These are phyloP conservation scores for Lepidocyrtoides sp. DNA, from an alignment of 2,888 invertebrate genomes.

Conservation along the genomic window DNA sequence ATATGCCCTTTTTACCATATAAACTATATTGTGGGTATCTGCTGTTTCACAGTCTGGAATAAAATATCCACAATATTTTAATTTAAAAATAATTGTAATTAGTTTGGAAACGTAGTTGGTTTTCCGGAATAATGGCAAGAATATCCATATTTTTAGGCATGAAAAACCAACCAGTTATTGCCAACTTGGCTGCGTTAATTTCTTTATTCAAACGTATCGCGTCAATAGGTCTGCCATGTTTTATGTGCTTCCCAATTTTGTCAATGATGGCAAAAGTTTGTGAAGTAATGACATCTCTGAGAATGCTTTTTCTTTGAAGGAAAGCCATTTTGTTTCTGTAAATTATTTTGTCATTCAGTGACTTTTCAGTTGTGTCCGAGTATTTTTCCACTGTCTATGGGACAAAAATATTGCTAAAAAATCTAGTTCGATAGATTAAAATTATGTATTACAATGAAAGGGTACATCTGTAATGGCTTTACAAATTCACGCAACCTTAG, in stretches of 20 bases:
- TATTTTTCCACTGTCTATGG: not conserved
- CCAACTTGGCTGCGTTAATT: constrained; percentile 47
- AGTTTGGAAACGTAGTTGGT: too few species aligned
- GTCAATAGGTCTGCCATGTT: constrained; percentile 27
- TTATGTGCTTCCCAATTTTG: constrained; percentile 56
- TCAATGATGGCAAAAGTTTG: constrained; percentile 61
- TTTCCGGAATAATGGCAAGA: too few species aligned
- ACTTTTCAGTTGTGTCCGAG: constrained; percentile 34
- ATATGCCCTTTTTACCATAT: constrained; percentile 51
- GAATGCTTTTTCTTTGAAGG: constrained; percentile 48
- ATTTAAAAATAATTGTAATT: not conserved
- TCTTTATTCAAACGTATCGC: constrained; percentile 18
- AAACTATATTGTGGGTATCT: constrained; percentile 48
- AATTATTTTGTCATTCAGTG: constrained; percentile 46
- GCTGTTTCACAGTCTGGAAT: constrained; percentile 42
- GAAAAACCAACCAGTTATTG: constrained; percentile 10
- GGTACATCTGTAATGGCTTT: not conserved
- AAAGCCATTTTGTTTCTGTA: constrained; percentile 29
- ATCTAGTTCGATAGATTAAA: not conserved
- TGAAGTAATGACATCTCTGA: constrained; percentile 32
- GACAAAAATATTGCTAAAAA: too few species aligned
- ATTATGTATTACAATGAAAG: not conserved
- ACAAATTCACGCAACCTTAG: not conserved
- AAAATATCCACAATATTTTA: not conserved
- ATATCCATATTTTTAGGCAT: too few species aligned